These are phyloP conservation scores for Notodonta dromedarius DNA, from an alignment of 2,888 invertebrate species.

Conservation along the genomic window DNA sequence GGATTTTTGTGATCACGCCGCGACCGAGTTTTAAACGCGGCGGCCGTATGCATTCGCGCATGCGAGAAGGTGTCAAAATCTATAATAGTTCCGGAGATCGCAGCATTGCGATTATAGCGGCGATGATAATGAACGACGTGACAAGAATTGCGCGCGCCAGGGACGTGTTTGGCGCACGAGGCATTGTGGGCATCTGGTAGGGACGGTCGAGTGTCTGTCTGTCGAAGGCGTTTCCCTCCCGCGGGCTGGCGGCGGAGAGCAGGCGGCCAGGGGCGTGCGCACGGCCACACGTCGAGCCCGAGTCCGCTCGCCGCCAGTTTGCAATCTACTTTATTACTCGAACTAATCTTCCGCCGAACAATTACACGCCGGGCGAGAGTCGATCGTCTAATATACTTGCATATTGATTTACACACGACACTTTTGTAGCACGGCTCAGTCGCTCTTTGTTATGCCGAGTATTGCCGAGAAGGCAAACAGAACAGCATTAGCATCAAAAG, in stretches of 20 bases:
- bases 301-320: constrained; percentile 50
- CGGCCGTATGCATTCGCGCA: constrained; percentile 82
- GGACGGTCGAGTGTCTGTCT: constrained; percentile 33
- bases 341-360: constrained; percentile 69
- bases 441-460: constrained; percentile 58
- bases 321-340: constrained; percentile 72
- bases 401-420: constrained; percentile 55
- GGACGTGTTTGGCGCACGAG: constrained; percentile 59
- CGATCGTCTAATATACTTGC: constrained; percentile 53
- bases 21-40: constrained; percentile 81
- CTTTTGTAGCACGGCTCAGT: constrained; percentile 33
- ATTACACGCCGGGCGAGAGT: constrained; percentile 58
- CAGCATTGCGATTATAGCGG: constrained; percentile 62
- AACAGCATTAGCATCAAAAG: constrained; percentile 53
- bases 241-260: constrained; percentile 63
- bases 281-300: constrained; percentile 68
- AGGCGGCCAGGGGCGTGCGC: constrained; percentile 75
- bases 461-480: constrained; percentile 47
- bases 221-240: constrained; percentile 79
- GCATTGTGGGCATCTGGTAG: constrained; percentile 69
- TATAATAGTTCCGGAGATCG: constrained; percentile 78
- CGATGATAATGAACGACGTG: constrained; percentile 56
- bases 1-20: constrained; percentile 73
- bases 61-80: constrained; percentile 83
- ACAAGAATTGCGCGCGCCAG: constrained; percentile 56